Conservation (phyloP, 2,888 invertebrate genomes). For the Balanococcus diminutus region DNA sequence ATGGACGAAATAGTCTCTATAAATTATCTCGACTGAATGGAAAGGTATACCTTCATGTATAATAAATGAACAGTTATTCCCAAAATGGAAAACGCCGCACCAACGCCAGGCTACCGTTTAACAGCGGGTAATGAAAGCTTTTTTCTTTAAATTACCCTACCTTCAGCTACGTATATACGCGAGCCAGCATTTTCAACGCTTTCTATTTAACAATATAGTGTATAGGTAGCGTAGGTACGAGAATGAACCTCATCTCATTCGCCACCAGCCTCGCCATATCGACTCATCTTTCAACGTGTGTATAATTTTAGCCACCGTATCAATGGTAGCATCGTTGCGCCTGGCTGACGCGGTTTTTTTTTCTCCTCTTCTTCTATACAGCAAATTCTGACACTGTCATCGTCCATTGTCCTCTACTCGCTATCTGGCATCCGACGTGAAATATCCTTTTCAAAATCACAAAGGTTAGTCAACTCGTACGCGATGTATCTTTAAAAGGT, state of each 20-base stretch:
- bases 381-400: background rate
- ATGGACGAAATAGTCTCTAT: slow-evolving; percentile 44
- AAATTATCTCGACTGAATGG: slow-evolving; percentile 44
- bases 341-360: background rate
- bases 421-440: background rate
- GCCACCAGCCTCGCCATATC: background rate
- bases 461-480: slow-evolving; percentile 19
- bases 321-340: background rate
- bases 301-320: background rate
- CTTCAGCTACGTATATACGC: too few relatives aligned
- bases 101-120: background rate
- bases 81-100: slow-evolving; percentile 4
- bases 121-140: slow-evolving; percentile 29
- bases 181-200: background rate
- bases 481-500: background rate
- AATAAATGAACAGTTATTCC: slow-evolving; percentile 41
- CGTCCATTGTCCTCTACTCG: background rate
- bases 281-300: slow-evolving; percentile 5
- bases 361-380: background rate
- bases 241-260: background rate
- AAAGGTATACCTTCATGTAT: slow-evolving; percentile 41
- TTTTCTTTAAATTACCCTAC: slow-evolving; percentile 1
- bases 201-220: too few relatives aligned
- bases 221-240: background rate
- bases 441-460: slow-evolving; percentile 12